Base-by-base conservation (phyloP, 2,797 vertebrate genomes). In the Chrosomus eos region DNA sequence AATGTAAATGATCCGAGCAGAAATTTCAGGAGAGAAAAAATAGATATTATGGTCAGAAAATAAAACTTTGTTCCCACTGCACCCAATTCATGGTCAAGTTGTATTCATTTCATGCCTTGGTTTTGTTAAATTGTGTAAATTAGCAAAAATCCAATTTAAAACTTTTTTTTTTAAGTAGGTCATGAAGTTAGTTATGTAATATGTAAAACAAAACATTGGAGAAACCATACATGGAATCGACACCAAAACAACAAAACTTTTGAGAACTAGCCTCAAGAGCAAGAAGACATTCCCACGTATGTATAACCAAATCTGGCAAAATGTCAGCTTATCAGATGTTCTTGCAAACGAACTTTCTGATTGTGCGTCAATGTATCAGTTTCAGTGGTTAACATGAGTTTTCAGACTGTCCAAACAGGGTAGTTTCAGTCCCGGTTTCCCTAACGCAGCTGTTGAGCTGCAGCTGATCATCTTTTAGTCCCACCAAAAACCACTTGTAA, bases 351-450 rank as follows among this genome's bases (percentile, higher is more conserved):
- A 62, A 62, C 68, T 64, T 82, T 81, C 26, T 19, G 31, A 33
- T 66, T 82, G 28, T 66, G 71, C 64, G 81, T 82, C 71, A 82
- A 10, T 1, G 31, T 88, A 74, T 87, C 58, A 19, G 84, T 86
- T 89, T 87, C 86, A 55, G 40, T 75, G 79, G 74, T 86, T 80
- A 66, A 60, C 45, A 73, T 45, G 16, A 48, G 21, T 74, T 70
- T 81, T 83, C 40, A 70, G 4, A 76, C 82, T 74, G 81, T 21
- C 43, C 60, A 75, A 58, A 76, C 72, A 16, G 51, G 38, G 14
- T 13, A 82, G 80, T 89, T 87, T 88, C 87, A 83, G 66, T 83
- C 28, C 13, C 60, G 43, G 68, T 60, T 83, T 73, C 38, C 45
- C 19, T 62, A 38, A 9, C 19, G n/a, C 87, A 89, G 68, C 82